These are phyloP conservation scores for Falco peregrinus DNA, from an alignment of 2,797 vertebrate species.

Conservation along the genomic window DNA sequence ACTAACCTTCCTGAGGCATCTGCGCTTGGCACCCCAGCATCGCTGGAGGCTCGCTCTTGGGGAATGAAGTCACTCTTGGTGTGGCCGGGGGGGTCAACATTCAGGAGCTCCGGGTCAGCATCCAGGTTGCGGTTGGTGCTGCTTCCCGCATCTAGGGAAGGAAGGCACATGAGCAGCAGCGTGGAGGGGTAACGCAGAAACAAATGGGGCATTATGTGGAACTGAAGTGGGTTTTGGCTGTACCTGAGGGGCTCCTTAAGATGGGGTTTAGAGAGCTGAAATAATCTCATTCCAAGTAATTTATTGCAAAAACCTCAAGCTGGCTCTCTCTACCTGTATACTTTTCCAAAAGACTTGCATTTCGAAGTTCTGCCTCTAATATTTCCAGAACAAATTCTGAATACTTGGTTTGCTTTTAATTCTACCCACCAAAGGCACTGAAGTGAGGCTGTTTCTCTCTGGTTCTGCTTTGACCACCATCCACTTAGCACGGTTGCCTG, in stretches of 20 bases:
- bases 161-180: rapidly evolving
- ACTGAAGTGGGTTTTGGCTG: not conserved
- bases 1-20: slow-evolving; percentile 21
- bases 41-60: not conserved
- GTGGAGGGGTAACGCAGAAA: rapidly evolving
- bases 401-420: not conserved
- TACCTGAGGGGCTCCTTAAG: rapidly evolving
- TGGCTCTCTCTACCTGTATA: rapidly evolving
- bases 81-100: not conserved
- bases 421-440: not conserved
- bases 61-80: not conserved
- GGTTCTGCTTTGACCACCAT: not conserved
- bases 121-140: rapidly evolving
- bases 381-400: not conserved
- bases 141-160: rapidly evolving
- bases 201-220: rapidly evolving
- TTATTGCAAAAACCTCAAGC: not conserved
- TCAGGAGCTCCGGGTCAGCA: not conserved
- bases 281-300: not conserved
- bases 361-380: not conserved
- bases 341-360: not conserved
- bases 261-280: rapidly evolving
- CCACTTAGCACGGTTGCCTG: too few species aligned
- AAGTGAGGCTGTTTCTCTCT: not conserved
- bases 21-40: not conserved